Evolutionary conservation across 2,797 vertebrate species (phyloP), one percentile per base, ranked within the genome.

Genomic region (Danio jaintianensis): DNA sequence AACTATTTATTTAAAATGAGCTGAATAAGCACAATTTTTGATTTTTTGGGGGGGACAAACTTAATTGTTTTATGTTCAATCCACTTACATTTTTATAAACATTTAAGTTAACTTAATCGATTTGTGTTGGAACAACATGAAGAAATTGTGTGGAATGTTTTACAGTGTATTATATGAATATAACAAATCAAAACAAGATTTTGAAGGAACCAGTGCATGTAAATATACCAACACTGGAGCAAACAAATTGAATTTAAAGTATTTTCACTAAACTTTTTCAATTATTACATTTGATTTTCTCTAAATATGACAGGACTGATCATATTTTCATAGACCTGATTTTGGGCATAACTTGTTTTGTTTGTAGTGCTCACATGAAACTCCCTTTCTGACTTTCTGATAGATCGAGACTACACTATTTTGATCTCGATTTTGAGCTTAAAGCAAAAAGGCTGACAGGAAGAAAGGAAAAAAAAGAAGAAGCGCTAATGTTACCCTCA

Each of bases 401-500:
- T 38, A 38, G 61, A 36, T 7, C 7, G 59, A 59, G 12, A 61
- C 29, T 61, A 29, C n/a, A 16, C 10, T 13, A 47, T 15, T 4
- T 58, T 12, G 18, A 56, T 20, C 63, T 58, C 10, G 3, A 38
- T 40, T 48, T 47, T 11, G 4, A 20, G 58, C 56, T 38, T 4
- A 10, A 56, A 43, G 1, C 42, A 61, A 75, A 75, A 66, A 29
- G n/a, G 16, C 40, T 56, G 11, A 58, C 4, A 58, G 42, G 42
- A 47, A 58, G 42, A 42, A 47, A 48, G 29, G 5, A 11, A 29
- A 29, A 29, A 29, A 29, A 53, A 62, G 36, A 43, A 29, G 22
- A 18, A 61, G 67, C 45, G 61, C 45, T 18, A 69, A 53, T n/a
- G 13, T 18, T 53, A 36, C 50, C 55, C 18, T 61, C 55, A 58